Evolutionary conservation across 2,888 invertebrate genomes (phyloP), one percentile per base, ranked within the genome.

Genomic region (Acanthoscelides obtectus): DNA sequence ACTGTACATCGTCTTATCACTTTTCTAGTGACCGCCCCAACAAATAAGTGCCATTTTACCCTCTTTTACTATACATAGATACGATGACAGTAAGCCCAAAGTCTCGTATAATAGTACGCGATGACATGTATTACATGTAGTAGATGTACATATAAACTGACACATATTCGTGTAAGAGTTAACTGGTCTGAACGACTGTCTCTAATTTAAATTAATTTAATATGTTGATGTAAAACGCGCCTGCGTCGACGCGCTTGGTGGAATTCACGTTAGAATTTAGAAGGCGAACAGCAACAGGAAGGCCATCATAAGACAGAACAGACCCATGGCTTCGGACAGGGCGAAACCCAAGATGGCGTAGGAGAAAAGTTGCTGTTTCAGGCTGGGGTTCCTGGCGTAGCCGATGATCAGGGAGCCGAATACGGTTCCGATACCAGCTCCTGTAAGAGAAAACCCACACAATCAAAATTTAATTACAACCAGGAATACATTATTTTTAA

Each of bases 271-370:
- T 78, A 79, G 77, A 68, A 72, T 84, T 94, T 96, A 98, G 92
- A 98, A 96, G 89, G 98, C 97, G 90, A 97, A 98, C 87, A 98
- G 89, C 87, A 98, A 90, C 87, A 98, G 89, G 93, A 98, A 98
- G 87, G 97, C 97, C 97, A 98, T 98, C 96, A 98, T 97, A 88
- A 98, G 93, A 93, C 98, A 98, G 92, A 98, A 98, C 79, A 98
- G 94, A 89, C 98, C 98, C 98, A 98, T 98, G 87, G 98, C 98
- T 89, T 98, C 98, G 84, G 97, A 97, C 87, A 98, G 89, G 89
- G 98, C 98, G 87, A 98, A 98, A 83, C 97, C 98, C 87, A 98
- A 88, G 88, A 98, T 97, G 90, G 98, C 97, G 85, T 98, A 98
- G 81, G 97, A 97, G 92, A 98, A 98, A 77, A 98, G 91, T 88